Conservation (phyloP, 2,797 vertebrate species). For the Adrianichthys oophorus region DNA sequence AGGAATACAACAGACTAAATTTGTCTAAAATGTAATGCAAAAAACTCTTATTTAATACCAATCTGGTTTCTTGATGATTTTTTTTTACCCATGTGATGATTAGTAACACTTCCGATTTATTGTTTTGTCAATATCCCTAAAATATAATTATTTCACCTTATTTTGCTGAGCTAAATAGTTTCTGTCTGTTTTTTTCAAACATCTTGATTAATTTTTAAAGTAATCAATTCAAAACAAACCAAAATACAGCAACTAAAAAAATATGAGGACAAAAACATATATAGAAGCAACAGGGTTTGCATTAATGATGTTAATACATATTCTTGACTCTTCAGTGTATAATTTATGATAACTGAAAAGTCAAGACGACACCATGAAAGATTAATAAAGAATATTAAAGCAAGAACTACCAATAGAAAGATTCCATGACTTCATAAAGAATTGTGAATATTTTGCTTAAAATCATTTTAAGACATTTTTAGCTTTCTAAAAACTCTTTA, state of each 20-base stretch:
- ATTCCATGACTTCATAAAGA: background rate
- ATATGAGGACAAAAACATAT: background rate
- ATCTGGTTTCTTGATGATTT: background rate
- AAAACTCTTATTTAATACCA: background rate
- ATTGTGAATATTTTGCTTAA: background rate
- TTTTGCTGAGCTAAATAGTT: too few species aligned
- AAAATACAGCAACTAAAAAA: too few species aligned
- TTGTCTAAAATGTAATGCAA: background rate
- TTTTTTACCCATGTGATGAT: background rate
- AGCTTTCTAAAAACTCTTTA: too few species aligned
- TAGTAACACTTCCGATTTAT: too few species aligned
- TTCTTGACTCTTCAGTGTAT: background rate
- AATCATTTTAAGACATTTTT: too few species aligned
- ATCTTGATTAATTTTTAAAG: too few species aligned
- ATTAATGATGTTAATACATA: conserved; percentile 1
- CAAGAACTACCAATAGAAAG: background rate
- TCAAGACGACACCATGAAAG: background rate
- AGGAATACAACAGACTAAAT: too few species aligned
- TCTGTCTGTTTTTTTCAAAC: too few species aligned
- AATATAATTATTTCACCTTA: too few species aligned
- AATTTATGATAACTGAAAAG: conserved; percentile 11
- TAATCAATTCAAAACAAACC: too few species aligned
- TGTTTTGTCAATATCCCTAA: too few species aligned
- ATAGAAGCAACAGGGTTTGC: background rate
- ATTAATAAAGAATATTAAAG: background rate